phyloP scores from a whole-genome alignment of 1,140 invertebrate genomes.

The Epicauta chinensis region DNA sequence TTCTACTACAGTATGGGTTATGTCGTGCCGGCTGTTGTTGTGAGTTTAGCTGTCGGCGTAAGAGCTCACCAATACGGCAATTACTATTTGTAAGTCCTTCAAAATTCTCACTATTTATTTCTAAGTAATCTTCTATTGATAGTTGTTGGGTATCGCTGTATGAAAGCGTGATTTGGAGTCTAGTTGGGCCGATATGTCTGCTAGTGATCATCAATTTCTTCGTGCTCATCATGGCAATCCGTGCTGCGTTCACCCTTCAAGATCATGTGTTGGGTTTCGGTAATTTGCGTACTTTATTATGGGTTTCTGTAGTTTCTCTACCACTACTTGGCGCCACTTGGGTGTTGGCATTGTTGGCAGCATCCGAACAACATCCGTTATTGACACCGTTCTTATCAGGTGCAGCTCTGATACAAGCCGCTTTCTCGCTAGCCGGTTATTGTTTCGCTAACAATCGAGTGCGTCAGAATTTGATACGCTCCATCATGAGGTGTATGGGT shows the following conservation, averaged over 20 bases:
- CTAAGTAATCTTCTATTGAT: not conserved
- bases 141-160: constrained; percentile 94
- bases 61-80: constrained; percentile 94
- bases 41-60: constrained; percentile 85
- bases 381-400: constrained; percentile 68
- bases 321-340: constrained; percentile 72
- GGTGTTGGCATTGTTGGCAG: constrained; percentile 73
- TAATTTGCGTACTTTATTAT: constrained; percentile 76
- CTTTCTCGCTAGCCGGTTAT: constrained; percentile 76
- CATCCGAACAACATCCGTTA: constrained; percentile 66
- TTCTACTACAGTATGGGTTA: constrained; percentile 95
- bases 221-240: constrained; percentile 76
- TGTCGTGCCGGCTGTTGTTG: constrained; percentile 86
- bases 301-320: constrained; percentile 72
- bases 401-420: constrained; percentile 63
- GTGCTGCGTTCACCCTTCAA: constrained; percentile 85
- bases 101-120: too few relatives aligned
- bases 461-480: constrained; percentile 57
- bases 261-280: constrained; percentile 87
- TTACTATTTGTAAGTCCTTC: constrained; percentile 75
- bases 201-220: constrained; percentile 71
- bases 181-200: constrained; percentile 77
- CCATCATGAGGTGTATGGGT: constrained; percentile 67
- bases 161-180: constrained; percentile 85
- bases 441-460: constrained; percentile 76